Evolutionary conservation across 2,888 invertebrate species (phyloP), one percentile per base, ranked within the genome.

Genomic region (Serripes groenlandicus): DNA sequence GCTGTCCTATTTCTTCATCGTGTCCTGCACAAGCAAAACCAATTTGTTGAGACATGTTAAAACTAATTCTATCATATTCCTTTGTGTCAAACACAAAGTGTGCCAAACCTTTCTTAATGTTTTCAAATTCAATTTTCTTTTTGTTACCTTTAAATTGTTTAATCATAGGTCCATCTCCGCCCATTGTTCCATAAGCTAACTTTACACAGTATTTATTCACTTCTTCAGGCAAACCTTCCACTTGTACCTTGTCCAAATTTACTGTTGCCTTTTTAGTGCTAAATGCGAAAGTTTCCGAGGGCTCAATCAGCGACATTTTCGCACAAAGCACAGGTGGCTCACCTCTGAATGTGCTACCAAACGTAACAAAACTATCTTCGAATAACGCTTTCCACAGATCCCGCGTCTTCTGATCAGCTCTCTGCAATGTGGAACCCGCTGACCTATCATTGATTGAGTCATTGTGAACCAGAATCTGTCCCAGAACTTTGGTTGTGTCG

Each of bases 311-410:
- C 5, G 93, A 91, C 73, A 95, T 92, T 81, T 94, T 93, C 3
- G 93, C 93, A 18, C 92, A 93, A 1, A 86, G 60, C 21, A 86
- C 64, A 34, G 95, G 95, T 56, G 94, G 93, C 66, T 95, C 94
- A 2, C 95, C 95, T 26, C 95, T 91, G 89, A 93, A 95, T 95
- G 95, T 95, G 60, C 94, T 95, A 30, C 95, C 93, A 75, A 93
- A 91, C 89, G 94, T 92, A 66, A 94, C 93, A 69, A 95, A 93
- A 62, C 93, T 93, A 69, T 95, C 95, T 77, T 92, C 89, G 86
- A 94, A 95, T 56, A 94, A 91, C 26, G 92, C 91, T 49, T 89
- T 90, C 95, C 95, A 95, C n/a, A 95, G 85, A 54, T 94, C 92
- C 42, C 95, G 92, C 0, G 95, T 95, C 69, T 93, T 88, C 26